Evolutionary conservation across 2,888 invertebrate genomes (phyloP).

Genomic region (Mythimna albipuncta): DNA sequence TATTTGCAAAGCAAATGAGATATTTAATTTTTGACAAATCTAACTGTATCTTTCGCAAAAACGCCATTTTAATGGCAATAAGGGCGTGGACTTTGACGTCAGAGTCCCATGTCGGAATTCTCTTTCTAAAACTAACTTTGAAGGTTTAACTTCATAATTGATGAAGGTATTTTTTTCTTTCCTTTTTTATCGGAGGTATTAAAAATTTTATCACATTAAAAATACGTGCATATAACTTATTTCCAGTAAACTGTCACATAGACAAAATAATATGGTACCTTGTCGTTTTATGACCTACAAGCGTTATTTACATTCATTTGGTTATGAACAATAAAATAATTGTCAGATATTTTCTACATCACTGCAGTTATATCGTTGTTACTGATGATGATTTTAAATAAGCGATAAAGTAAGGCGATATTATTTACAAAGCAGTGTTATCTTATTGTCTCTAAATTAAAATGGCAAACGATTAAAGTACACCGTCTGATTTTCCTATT

Average conservation of each 20-base stretch:
- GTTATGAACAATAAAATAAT: background rate
- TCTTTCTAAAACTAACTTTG: too few species aligned
- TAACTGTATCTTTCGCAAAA: too few species aligned
- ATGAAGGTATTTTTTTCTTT: too few species aligned
- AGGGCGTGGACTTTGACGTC: too few species aligned
- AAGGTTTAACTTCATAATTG: too few species aligned
- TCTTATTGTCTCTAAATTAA: background rate
- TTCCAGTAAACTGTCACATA: background rate
- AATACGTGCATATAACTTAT: background rate
- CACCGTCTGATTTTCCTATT: background rate
- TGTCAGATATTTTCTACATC: background rate
- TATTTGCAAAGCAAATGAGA: too few species aligned
- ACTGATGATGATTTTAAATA: background rate
- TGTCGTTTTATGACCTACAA: background rate
- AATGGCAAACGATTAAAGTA: background rate
- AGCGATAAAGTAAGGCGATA: background rate
- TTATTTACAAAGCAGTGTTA: conserved; percentile 11
- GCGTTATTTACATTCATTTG: background rate
- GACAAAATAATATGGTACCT: background rate
- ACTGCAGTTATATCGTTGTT: background rate
- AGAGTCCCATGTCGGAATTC: too few species aligned
- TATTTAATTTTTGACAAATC: too few species aligned
- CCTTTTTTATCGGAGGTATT: background rate
- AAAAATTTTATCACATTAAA: background rate
- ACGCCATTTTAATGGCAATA: too few species aligned